Evolutionary conservation across 2,113 vertebrate species (phyloP).

Genomic region (Silurus meridionalis): DNA sequence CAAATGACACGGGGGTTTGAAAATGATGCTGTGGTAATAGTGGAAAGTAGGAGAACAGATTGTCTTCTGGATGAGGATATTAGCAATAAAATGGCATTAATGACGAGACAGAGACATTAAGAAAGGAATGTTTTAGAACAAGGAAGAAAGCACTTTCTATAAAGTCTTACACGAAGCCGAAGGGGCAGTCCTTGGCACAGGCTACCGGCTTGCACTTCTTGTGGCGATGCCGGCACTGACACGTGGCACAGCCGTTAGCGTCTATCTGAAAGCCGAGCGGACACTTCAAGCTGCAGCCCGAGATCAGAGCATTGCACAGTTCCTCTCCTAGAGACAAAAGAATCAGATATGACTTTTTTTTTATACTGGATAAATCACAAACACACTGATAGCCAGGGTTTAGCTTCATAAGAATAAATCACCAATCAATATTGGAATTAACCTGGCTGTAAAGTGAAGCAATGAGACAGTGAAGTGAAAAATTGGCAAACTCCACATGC

Average conservation of each 20-base stretch:
- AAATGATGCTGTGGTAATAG: background rate
- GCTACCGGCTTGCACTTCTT: slow-evolving; percentile 82
- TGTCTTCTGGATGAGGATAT: slow-evolving; percentile 13
- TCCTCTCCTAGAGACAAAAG: slow-evolving; percentile 76
- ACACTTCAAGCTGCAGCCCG: slow-evolving; percentile 79
- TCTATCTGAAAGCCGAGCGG: slow-evolving; percentile 83
- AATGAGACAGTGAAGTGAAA: background rate
- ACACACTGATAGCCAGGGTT: background rate
- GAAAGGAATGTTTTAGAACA: background rate
- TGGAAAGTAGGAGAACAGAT: slow-evolving; percentile 9
- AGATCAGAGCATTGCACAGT: slow-evolving; percentile 74
- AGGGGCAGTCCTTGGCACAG: slow-evolving; percentile 84
- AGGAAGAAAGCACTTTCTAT: background rate
- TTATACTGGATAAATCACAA: slow-evolving; percentile 12
- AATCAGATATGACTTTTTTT: background rate
- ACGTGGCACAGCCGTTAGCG: slow-evolving; percentile 79
- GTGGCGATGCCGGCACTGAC: slow-evolving; percentile 81
- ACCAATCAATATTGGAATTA: background rate
- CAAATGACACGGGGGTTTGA: background rate
- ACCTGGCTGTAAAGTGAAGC: background rate
- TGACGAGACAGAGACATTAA: background rate
- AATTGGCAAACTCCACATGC: background rate
- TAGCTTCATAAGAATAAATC: background rate
- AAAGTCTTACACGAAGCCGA: slow-evolving; percentile 81
- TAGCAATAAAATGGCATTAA: background rate